phyloP scores from a whole-genome alignment of 1,140 invertebrate genomes.

The Trichogramma pretiosum region DNA sequence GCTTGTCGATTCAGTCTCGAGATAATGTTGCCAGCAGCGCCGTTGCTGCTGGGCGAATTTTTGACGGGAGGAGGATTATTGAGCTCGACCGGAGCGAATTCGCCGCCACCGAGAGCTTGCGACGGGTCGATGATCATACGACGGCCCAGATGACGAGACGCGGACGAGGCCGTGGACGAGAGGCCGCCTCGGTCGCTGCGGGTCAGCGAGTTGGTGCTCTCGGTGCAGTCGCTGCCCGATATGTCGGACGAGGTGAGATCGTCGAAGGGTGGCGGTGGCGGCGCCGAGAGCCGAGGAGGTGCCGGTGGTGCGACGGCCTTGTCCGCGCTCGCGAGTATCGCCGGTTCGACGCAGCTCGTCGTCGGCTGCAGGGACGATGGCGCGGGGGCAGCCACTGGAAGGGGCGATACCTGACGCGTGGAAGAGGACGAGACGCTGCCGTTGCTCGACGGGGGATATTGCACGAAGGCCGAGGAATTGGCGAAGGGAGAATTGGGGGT shows the following conservation, averaged over 20 bases:
- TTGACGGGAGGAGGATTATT: too few relatives aligned
- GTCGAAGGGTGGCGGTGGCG: constrained; percentile 40
- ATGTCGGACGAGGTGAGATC: constrained; percentile 31
- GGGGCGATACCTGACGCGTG: constrained; percentile 2
- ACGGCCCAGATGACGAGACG: constrained; percentile 25
- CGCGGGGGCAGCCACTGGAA: not conserved
- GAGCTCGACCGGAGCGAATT: constrained; percentile 7
- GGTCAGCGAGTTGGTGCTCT: constrained; percentile 31
- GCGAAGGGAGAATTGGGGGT: constrained; percentile 30
- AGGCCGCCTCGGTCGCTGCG: constrained; percentile 22
- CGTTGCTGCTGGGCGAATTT: not conserved
- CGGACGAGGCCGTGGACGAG: constrained; percentile 24
- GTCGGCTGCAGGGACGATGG: not conserved
- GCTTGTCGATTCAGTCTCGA: constrained; percentile 22
- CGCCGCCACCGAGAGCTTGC: constrained; percentile 26
- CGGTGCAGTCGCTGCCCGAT: constrained; percentile 37
- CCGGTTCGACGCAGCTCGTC: not conserved
- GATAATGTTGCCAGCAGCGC: too few relatives aligned
- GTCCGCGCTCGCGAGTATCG: not conserved
- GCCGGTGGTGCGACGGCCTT: not conserved
- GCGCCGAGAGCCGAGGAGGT: constrained; percentile 34
- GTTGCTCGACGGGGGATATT: constrained; percentile 31
- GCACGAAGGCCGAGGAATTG: constrained; percentile 41
- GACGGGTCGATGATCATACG: constrained; percentile 35
- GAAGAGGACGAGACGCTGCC: too few relatives aligned